Base-by-base conservation (phyloP, 2,888 invertebrate species). In the Coelopa pilipes region DNA sequence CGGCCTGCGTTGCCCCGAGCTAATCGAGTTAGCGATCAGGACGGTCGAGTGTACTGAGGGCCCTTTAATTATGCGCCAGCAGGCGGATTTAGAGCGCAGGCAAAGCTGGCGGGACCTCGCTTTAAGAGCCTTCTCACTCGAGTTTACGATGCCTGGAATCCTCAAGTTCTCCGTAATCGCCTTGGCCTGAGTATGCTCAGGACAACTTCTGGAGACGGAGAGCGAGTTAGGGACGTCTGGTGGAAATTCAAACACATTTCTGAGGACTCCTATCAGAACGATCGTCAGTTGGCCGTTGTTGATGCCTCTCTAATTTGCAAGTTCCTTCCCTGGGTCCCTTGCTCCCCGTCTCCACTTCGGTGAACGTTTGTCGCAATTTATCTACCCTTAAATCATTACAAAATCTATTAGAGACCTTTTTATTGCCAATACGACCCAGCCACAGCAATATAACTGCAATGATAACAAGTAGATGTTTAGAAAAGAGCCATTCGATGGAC, bases 401-500 rank as follows among this genome's bases (percentile, higher is more conserved):
- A 49, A 49, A 10, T 11, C 10, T 49, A 13, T 49, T 49, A 11
- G 49, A 49, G 49, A 11, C 13, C 34, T 34, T 62, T 19, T 45
- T 45, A 19, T 62, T 12, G 21, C 45, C 62, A 1, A 24, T 62
- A 12, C 13, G 34, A 12, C n/a, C 13, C 62, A n/a, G 5, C 34
- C n/a, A 34, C 19, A 12, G 15, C 60, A 60, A 24, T n/a, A n/a
- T n/a, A n/a, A n/a, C n/a, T n/a, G n/a, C n/a, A n/a, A n/a, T n/a
- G n/a, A n/a, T n/a, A n/a, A n/a, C n/a, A n/a, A n/a, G n/a, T n/a
- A n/a, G n/a, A n/a, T n/a, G n/a, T n/a, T n/a, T n/a, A 24, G 13
- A 24, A 12, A 62, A 62, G n/a, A n/a, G n/a, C 62, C 34, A n/a
- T n/a, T 62, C 24, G n/a, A 9, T 62, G 62, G 10, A 15, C 55